Base-by-base conservation (phyloP, 1,140 invertebrate genomes). In the Sitodiplosis mosellana region DNA sequence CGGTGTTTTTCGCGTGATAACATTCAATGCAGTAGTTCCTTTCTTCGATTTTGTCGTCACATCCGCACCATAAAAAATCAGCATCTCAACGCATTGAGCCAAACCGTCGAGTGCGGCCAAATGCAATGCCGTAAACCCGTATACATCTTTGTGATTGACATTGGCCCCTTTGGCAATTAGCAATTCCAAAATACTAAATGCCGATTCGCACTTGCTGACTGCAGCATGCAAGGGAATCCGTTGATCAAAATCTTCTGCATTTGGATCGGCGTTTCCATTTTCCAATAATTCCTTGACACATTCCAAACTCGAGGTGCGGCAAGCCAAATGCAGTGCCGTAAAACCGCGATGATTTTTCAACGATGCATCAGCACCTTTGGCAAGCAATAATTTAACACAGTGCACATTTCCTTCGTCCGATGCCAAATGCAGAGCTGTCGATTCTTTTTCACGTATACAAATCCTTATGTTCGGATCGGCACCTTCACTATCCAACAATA, bases 41-140 rank as follows among this genome's bases (percentile, higher is more conserved):
- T 83, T 85, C 59, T 81, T 83, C 6, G 83, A 87, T 55, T 78
- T 77, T 0, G 83, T 81, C 7, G 81, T 87, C 0, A 91, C 76
- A 66, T 89, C 81, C 42, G 87, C 85, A 2, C 86, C 86, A 57
- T 84, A 74, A 57, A 80, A 79, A 18, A 91, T 79, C 21, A 93
- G 64, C 37, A 84, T 73, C 58, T 87, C 80, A 0, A 87, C 85
- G 55, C 83, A 86, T 51, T 80, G 78, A 0, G 82, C 82, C n/a
- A 87, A 65, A 27, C 86, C 84, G 58, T 87, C 86, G 0, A 87
- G 61, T 6, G 87, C 85, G 5, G 87, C 87, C 38, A 92, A 73
- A 59, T 92, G 89, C 14, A 93, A 66, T 1, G 88, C 83, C 0
- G 87, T 87, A 59, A 89, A 90, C 0, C 88, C 88, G 55, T 87